Evolutionary conservation across 2,888 invertebrate genomes (phyloP), one percentile per base, ranked within the genome.

Genomic region (Bembecia ichneumoniformis): DNA sequence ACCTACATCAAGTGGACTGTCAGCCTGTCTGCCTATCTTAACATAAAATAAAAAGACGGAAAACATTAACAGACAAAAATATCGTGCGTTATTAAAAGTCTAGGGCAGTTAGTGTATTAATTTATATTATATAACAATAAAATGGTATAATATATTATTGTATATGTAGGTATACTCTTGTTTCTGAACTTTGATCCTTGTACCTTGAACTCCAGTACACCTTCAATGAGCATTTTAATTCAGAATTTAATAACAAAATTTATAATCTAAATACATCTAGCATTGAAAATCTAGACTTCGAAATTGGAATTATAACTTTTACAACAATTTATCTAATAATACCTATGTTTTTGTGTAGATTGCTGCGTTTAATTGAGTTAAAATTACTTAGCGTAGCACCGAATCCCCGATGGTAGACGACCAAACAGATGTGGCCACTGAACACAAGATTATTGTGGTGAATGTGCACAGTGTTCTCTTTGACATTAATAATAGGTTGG

Each of bases 131-230:
- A 28, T 7, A 28, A 28, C 28, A 28, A 28, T 28, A 28, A 28
- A 28, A 28, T 28, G 4, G 9, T 5, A 28, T 28, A 28, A 28
- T 28, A 28, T 28, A 20, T 28, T 28, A 28, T 7, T 7, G 28
- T 28, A 28, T 7, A 50, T 52, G 50, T 43, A 48, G 48, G 15
- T 48, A 52, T 47, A 43, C 28, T 13, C 48, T 52, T 51, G 48
- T 52, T 52, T 52, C 28, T 47, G 44, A 51, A n/a, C 40, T 13
- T 7, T 40, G 40, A 40, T 14, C 40, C n/a, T 14, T 40, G 40
- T 7, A 40, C 11, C 40, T 40, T 40, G 40, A 40, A 40, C 40
- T 40, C n/a, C 40, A 13, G 40, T 13, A 14, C 40, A 40, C 13
- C 14, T 40, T 40, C 10, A 40, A 40, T 40, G 40, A 40, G 40